Evolutionary conservation across 37 sponge, comb jelly and placozoan species (phyloP).

Genomic region (Oopsacas minuta): DNA sequence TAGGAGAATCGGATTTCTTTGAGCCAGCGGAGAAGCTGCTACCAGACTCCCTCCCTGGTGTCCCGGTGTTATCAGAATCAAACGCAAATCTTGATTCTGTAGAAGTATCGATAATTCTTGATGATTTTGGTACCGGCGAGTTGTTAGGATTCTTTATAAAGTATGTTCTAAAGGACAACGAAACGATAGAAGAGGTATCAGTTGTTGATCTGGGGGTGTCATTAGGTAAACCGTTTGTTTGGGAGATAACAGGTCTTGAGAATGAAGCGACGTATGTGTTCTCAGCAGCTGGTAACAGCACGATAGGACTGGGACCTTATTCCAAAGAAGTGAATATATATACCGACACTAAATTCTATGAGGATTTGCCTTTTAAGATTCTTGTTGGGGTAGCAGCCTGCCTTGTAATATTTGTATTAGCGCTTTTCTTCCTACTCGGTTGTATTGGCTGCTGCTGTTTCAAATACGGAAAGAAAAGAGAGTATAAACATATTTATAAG

Average conservation of each 20-base stretch:
- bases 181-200: neutral
- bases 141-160: neutral
- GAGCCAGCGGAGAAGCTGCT: neutral
- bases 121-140: neutral
- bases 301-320: neutral
- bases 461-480: neutral
- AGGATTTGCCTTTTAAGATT: neutral
- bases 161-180: neutral
- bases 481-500: neutral
- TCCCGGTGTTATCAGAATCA: neutral
- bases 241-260: constrained; percentile 9
- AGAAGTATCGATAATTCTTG: neutral
- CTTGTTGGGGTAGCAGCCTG: neutral
- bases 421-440: neutral
- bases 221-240: neutral
- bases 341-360: neutral
- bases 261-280: neutral
- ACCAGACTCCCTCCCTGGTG: neutral
- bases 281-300: neutral
- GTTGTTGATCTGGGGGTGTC: neutral
- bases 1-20: neutral
- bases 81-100: neutral
- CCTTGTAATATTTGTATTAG: neutral
- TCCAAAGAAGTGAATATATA: neutral
- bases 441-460: neutral